Base-by-base conservation (phyloP, 2,888 invertebrate species). In the Atrina japonica region DNA sequence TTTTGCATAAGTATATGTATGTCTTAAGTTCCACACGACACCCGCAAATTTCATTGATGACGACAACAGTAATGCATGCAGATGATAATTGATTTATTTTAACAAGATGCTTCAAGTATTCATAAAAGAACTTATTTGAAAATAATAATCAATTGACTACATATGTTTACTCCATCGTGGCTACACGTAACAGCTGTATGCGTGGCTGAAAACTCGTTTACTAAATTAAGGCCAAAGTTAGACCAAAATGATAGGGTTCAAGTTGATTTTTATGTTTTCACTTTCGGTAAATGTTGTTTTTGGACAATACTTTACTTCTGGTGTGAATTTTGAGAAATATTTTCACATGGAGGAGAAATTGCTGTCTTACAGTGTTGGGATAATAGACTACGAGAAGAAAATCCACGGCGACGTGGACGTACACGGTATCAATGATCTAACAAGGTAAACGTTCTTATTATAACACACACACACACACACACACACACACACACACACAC, bases 331-430 rank as follows among this genome's bases (percentile, higher is more conserved):
- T 64, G 80, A 83, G 53, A 84, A 83, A 60, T 74, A 80, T 29
- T 83, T 75, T 64, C 75, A 73, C 29, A 73, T 83, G 50, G 84
- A 84, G 55, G 81, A 81, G 53, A 83, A 84, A 49, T 43, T 82
- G 0, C 71, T 84, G 1, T 47, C 78, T 7, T 47, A 81, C 3
- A 52, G 80, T 29, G 81, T 79, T 55, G 66, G 78, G 7, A 77
- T 83, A 25, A 53, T 84, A 11, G 66, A 72, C 11, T 72, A 74
- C 18, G 82, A 82, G 61, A 66, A 53, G 35, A 25, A 27, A 21
- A 50, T 59, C 7, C 77, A 82, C 35, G 80, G 72, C 0, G 70
- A 74, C n/a, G n/a, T n/a, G 30, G 81, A 80, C 27, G 68, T 73
- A 1, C 84, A 84, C 29, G 69, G 73, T 9, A 55, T 84, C 7